A percentile compares a stretch with the other conserved stretches of the same genome.
phyloP scores from a whole-genome alignment of 2,113 vertebrate genomes.

The Aptenodytes patagonicus region DNA sequence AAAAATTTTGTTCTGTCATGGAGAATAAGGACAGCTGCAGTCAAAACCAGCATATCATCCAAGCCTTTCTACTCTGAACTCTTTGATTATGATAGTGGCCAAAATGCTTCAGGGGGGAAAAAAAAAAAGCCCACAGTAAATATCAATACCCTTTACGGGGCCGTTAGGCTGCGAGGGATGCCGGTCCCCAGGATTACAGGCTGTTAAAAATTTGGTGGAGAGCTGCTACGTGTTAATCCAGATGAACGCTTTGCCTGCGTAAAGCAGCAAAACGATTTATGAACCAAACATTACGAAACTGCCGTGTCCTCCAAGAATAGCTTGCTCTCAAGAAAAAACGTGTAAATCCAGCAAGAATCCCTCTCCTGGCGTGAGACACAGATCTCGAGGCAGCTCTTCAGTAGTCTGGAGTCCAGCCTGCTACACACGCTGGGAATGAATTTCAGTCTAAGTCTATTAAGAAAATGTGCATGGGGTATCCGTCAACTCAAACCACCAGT shows the following conservation, averaged over 20 bases:
- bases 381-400: background rate
- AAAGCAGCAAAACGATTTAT: background rate
- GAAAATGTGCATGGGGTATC: fast-evolving
- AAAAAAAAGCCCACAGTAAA: too few relatives aligned
- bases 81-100: fast-evolving
- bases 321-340: background rate
- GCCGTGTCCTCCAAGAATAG: background rate
- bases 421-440: fast-evolving
- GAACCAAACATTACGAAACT: background rate
- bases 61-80: background rate
- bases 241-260: fast-evolving
- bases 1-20: background rate
- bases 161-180: fast-evolving
- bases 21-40: too few relatives aligned
- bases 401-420: background rate
- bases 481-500: fast-evolving
- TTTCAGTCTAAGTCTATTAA: background rate
- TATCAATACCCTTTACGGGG: fast-evolving
- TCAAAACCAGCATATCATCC: background rate
- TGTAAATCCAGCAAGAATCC: background rate
- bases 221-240: background rate
- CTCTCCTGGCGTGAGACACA: fast-evolving
- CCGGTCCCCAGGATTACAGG: too few relatives aligned
- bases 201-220: too few relatives aligned
- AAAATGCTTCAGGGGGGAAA: background rate